These are phyloP conservation scores for Morpho achilles DNA, from an alignment of 2,888 invertebrate genomes.

Conservation along the genomic window DNA sequence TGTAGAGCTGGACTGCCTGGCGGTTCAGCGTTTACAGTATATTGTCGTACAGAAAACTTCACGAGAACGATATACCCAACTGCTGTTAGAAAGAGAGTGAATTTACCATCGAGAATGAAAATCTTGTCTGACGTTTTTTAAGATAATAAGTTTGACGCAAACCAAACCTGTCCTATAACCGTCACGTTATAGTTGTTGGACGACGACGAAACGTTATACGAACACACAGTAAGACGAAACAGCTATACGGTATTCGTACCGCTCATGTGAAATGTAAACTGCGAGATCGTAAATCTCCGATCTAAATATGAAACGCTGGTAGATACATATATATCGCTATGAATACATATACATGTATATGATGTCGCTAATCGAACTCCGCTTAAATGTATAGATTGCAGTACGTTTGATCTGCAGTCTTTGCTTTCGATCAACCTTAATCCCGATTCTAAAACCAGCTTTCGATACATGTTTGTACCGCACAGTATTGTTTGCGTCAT, in stretches of 20 bases:
- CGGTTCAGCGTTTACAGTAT: too few relatives aligned
- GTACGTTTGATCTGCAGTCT: conserved; percentile 19
- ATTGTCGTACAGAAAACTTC: too few relatives aligned
- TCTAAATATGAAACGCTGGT: conserved; percentile 16
- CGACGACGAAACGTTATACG: too few relatives aligned
- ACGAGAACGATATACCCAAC: too few relatives aligned
- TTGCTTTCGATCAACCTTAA: conserved; percentile 24
- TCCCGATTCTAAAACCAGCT: conserved; percentile 25
- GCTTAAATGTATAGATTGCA: conserved; percentile 12
- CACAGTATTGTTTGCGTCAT: conserved; percentile 23
- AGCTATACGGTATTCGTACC: neutral
- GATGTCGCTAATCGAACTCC: conserved; percentile 23
- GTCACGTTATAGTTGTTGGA: too few relatives aligned
- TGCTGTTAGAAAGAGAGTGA: too few relatives aligned
- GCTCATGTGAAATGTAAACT: conserved; percentile 7
- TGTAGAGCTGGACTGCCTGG: too few relatives aligned
- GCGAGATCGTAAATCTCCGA: conserved; percentile 16
- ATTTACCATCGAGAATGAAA: too few relatives aligned
- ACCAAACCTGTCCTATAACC: too few relatives aligned
- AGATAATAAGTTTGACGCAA: too few relatives aligned
- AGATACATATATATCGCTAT: conserved; percentile 1
- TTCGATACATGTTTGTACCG: conserved; percentile 18
- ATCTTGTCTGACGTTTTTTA: too few relatives aligned
- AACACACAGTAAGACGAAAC: too few relatives aligned
- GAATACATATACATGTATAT: conserved; percentile 1